These are phyloP conservation scores for Watsonalla cultraria DNA, from an alignment of 2,888 invertebrate genomes.

Conservation along the genomic window DNA sequence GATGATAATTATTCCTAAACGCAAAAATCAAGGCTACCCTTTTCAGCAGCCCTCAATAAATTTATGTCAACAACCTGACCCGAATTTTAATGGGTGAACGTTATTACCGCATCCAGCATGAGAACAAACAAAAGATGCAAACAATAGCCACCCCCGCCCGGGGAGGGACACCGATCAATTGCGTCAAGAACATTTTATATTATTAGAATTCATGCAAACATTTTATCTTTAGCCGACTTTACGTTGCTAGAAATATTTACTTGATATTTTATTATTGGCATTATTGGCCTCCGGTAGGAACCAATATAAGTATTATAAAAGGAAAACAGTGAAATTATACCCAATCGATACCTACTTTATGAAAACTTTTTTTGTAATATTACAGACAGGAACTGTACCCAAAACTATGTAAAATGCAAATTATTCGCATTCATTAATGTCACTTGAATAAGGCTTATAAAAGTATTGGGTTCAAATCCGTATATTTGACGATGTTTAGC, in stretches of 20 bases:
- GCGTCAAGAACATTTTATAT: conserved; percentile 20
- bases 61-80: conserved; percentile 70
- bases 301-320: too few relatives aligned
- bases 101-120: conserved; percentile 60
- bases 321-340: too few relatives aligned
- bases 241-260: not conserved
- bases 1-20: not conserved
- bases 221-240: not conserved
- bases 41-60: conserved; percentile 62
- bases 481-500: too few relatives aligned
- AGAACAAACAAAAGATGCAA: conserved; percentile 61
- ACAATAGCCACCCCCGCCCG: conserved; percentile 47
- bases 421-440: too few relatives aligned
- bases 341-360: too few relatives aligned
- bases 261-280: too few relatives aligned
- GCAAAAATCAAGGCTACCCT: conserved; percentile 46
- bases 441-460: too few relatives aligned
- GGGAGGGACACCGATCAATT: conserved; percentile 28
- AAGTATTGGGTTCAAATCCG: too few relatives aligned
- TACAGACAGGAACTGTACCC: too few relatives aligned
- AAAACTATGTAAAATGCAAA: too few relatives aligned
- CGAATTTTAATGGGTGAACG: conserved; percentile 67
- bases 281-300: too few relatives aligned
- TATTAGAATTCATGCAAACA: conserved; percentile 9
- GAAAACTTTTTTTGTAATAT: too few relatives aligned